A percentile compares a stretch with the other conserved stretches of the same genome.
Evolutionary conservation across 2,888 invertebrate species (phyloP).

Genomic region (Archaeoteleia sp.): DNA sequence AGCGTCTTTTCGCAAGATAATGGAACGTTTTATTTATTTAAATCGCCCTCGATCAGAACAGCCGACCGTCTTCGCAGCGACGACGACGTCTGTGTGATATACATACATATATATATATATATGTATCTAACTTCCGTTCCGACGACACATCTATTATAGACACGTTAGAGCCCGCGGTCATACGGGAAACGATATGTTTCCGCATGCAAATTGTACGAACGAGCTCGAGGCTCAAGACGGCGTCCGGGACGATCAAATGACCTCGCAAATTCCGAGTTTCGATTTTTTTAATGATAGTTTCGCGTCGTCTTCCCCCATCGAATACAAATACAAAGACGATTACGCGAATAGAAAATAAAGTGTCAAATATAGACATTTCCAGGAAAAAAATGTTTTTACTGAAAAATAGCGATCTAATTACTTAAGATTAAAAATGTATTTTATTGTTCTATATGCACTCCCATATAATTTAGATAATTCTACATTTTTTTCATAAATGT

Average conservation of each 20-base stretch:
- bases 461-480: too few relatives aligned
- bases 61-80: slow-evolving; percentile 27
- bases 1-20: slow-evolving; percentile 36
- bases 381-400: too few relatives aligned
- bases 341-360: too few relatives aligned
- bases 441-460: too few relatives aligned
- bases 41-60: slow-evolving; percentile 41
- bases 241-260: slow-evolving; percentile 21
- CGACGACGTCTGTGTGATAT: slow-evolving; percentile 34
- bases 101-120: slow-evolving; percentile 1
- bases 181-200: slow-evolving; percentile 55
- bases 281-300: too few relatives aligned
- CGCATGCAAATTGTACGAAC: slow-evolving; percentile 55
- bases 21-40: slow-evolving; percentile 53
- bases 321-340: too few relatives aligned
- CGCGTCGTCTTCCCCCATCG: too few relatives aligned
- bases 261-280: slow-evolving; percentile 20
- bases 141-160: slow-evolving; percentile 52
- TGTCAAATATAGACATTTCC: too few relatives aligned
- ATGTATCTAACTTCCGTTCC: slow-evolving; percentile 43
- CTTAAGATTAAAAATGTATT: too few relatives aligned
- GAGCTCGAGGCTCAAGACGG: slow-evolving; percentile 28
- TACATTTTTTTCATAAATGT: too few relatives aligned
- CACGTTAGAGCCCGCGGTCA: slow-evolving; percentile 45
- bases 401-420: too few relatives aligned